These are phyloP conservation scores for Helicoverpa armigera DNA, from an alignment of 1,140 invertebrate species.

Conservation along the genomic window DNA sequence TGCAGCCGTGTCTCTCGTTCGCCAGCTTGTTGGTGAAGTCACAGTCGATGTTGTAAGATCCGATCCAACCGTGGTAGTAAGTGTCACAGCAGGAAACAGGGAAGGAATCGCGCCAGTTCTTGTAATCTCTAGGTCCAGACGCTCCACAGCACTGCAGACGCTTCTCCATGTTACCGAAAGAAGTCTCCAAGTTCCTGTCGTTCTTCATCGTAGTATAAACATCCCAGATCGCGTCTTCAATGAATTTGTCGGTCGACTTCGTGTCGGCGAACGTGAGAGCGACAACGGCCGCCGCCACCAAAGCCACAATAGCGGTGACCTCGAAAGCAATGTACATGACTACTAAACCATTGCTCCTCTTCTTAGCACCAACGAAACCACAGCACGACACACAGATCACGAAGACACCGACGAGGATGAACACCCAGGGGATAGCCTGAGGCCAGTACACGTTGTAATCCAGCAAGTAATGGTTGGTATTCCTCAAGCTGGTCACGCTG, in stretches of 20 bases:
- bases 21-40: slow-evolving; percentile 79
- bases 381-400: slow-evolving; percentile 70
- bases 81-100: slow-evolving; percentile 77
- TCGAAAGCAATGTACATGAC: slow-evolving; percentile 63
- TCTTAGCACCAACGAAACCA: slow-evolving; percentile 70
- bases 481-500: slow-evolving; percentile 72
- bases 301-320: slow-evolving; percentile 59
- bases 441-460: slow-evolving; percentile 83
- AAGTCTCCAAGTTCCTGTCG: slow-evolving; percentile 62
- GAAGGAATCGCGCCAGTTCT: slow-evolving; percentile 75
- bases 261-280: slow-evolving; percentile 73
- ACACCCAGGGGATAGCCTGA: slow-evolving; percentile 78
- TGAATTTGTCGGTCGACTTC: slow-evolving; percentile 72
- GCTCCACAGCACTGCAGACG: slow-evolving; percentile 79
- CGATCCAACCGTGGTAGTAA: slow-evolving; percentile 76
- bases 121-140: slow-evolving; percentile 76
- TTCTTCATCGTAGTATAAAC: slow-evolving; percentile 73
- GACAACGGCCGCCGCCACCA: slow-evolving; percentile 66
- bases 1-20: slow-evolving; percentile 79
- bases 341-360: slow-evolving; percentile 65
- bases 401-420: slow-evolving; percentile 70
- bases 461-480: slow-evolving; percentile 77
- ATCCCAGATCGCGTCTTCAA: slow-evolving; percentile 80
- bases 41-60: slow-evolving; percentile 73
- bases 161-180: slow-evolving; percentile 73